phyloP scores from a whole-genome alignment of 2,797 vertebrate genomes.

The Numenius phaeopus region DNA sequence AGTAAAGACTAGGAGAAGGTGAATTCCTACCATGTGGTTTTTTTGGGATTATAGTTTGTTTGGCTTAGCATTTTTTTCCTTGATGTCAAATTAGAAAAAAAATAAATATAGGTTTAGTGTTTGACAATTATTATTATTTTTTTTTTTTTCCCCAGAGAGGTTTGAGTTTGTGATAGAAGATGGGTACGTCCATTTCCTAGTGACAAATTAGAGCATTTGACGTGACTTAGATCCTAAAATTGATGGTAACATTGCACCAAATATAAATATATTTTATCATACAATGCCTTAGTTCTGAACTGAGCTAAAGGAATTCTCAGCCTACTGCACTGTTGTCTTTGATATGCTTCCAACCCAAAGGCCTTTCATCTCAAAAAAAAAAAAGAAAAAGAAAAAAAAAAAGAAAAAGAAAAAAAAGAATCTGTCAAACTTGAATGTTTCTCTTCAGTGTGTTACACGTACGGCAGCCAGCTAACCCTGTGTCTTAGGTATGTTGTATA shows the following conservation, averaged over 20 bases:
- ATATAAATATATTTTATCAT: slow-evolving; percentile 83
- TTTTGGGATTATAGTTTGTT: slow-evolving; percentile 36
- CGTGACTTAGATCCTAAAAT: slow-evolving; percentile 73
- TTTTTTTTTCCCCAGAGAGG: background rate
- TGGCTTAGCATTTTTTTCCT: slow-evolving; percentile 62
- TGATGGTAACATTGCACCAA: slow-evolving; percentile 78
- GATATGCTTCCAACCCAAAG: slow-evolving; percentile 87
- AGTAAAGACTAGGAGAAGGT: slow-evolving; percentile 39
- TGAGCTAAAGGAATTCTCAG: slow-evolving; percentile 81
- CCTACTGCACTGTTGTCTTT: slow-evolving; percentile 84
- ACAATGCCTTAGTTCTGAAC: slow-evolving; percentile 84
- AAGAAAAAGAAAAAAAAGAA: slow-evolving; percentile 64
- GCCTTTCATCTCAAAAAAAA: slow-evolving; percentile 83
- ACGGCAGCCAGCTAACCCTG: slow-evolving; percentile 78
- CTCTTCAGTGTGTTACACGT: slow-evolving; percentile 77
- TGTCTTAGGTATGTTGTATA: slow-evolving; percentile 83
- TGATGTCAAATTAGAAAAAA: slow-evolving; percentile 66
- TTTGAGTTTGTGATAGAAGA: slow-evolving; percentile 70
- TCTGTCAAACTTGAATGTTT: slow-evolving; percentile 85
- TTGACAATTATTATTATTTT: background rate
- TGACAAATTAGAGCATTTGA: slow-evolving; percentile 75
- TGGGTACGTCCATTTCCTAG: slow-evolving; percentile 56
- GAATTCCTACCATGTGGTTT: slow-evolving; percentile 17
- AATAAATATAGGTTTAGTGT: slow-evolving; percentile 63
- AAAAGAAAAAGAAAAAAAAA: slow-evolving; percentile 64